Percentiles rank a stretch among this genome's conserved stretches.
Conservation (phyloP, 2,113 vertebrate species). For the Crocuta crocuta region DNA sequence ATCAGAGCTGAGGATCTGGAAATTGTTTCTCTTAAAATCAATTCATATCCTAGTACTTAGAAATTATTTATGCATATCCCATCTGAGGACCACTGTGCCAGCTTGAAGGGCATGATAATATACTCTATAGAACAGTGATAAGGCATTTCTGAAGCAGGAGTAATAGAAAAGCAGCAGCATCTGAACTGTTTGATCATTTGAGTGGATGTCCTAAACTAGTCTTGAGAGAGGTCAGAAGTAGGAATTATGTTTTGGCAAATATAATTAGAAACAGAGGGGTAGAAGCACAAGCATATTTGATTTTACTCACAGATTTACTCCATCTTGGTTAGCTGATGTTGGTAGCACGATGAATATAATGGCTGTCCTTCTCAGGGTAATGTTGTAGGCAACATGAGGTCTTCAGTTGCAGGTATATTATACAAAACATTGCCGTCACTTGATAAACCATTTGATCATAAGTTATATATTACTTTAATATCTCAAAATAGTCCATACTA, state of each 20-base stretch:
- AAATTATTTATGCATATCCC: background rate
- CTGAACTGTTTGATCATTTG: background rate
- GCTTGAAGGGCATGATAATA: background rate
- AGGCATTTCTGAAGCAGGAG: background rate
- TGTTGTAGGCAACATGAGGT: fast-evolving
- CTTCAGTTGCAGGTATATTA: background rate
- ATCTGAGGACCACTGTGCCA: background rate
- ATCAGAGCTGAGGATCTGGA: background rate
- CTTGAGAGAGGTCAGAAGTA: background rate
- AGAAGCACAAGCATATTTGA: background rate
- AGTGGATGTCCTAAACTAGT: background rate
- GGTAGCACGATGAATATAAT: background rate
- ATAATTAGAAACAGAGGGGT: background rate
- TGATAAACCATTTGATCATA: background rate
- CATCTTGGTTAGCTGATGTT: background rate
- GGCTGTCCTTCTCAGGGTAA: background rate
- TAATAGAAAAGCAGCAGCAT: background rate
- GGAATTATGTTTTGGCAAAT: background rate
- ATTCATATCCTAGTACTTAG: background rate
- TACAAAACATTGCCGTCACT: background rate
- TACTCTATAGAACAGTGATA: background rate
- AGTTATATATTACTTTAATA: background rate
- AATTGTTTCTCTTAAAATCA: background rate
- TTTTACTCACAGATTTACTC: background rate
- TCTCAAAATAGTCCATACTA: background rate